phyloP scores from a whole-genome alignment of 2,888 invertebrate genomes.

The Catocala fraxini region DNA sequence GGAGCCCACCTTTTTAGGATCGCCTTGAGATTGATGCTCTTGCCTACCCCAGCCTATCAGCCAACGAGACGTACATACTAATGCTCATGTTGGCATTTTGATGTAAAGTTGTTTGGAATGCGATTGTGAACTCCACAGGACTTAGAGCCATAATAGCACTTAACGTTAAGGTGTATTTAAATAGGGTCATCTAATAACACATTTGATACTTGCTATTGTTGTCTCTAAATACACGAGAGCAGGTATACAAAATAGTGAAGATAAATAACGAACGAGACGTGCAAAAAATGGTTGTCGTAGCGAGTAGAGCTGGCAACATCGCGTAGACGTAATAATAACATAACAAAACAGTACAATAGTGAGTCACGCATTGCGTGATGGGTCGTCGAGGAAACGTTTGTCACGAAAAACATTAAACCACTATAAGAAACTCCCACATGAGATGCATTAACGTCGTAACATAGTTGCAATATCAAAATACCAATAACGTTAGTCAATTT shows the following conservation, averaged over 20 bases:
- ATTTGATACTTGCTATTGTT: not conserved
- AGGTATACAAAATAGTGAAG: constrained; percentile 7
- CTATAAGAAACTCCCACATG: constrained; percentile 30
- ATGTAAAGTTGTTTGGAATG: constrained; percentile 27
- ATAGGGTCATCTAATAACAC: not conserved
- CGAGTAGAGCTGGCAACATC: constrained; percentile 60
- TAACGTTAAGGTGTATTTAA: constrained; percentile 4
- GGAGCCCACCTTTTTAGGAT: constrained; percentile 60
- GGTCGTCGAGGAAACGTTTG: constrained; percentile 70
- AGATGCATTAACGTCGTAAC: constrained; percentile 21
- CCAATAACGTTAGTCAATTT: constrained; percentile 20
- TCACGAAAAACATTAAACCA: constrained; percentile 70
- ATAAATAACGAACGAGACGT: constrained; percentile 14
- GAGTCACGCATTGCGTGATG: constrained; percentile 76
- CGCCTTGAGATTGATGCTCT: constrained; percentile 56
- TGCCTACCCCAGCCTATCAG: constrained; percentile 49
- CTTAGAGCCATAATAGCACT: not conserved
- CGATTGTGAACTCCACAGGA: constrained; percentile 7
- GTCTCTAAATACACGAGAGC: constrained; percentile 9
- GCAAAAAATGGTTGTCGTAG: constrained; percentile 39
- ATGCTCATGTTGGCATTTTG: constrained; percentile 26
- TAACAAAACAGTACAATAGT: constrained; percentile 65
- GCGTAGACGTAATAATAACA: constrained; percentile 65
- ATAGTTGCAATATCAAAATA: constrained; percentile 18
- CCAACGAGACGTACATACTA: constrained; percentile 47